Conservation (phyloP, 2,888 invertebrate species). For the Hecatera dysodea region DNA sequence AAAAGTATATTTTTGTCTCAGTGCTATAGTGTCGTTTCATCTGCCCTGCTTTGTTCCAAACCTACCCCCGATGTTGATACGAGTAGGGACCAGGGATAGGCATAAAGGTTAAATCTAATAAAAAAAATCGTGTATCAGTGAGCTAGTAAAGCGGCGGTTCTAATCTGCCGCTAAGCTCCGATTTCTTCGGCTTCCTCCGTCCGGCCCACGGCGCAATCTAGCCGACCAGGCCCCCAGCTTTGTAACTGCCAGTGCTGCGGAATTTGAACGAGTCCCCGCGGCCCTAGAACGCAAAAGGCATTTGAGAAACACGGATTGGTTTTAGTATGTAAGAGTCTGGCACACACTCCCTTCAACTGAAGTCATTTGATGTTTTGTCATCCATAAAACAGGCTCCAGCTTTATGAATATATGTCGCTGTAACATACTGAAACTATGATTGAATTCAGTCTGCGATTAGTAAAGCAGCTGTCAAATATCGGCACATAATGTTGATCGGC, state of each 20-base stretch:
- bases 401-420: background rate
- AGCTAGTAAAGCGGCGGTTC: slow-evolving; percentile 2
- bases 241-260: no score
- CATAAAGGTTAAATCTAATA: slow-evolving; percentile 28
- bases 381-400: no score
- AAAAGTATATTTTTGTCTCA: background rate
- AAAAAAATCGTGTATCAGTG: slow-evolving; percentile 16
- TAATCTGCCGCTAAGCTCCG: slow-evolving; percentile 31
- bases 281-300: no score
- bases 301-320: no score
- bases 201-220: background rate
- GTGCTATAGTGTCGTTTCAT: background rate
- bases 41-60: background rate
- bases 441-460: background rate
- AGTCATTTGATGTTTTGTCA: no score
- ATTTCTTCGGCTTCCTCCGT: slow-evolving; percentile 35
- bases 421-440: background rate
- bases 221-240: background rate
- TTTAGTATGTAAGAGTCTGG: no score
- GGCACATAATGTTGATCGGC: no score
- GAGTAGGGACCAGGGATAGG: background rate
- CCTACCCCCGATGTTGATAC: background rate
- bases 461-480: no score
- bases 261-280: no score
- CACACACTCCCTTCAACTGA: no score